Evolutionary conservation across 2,888 invertebrate genomes (phyloP).

Genomic region (Operophtera brumata): DNA sequence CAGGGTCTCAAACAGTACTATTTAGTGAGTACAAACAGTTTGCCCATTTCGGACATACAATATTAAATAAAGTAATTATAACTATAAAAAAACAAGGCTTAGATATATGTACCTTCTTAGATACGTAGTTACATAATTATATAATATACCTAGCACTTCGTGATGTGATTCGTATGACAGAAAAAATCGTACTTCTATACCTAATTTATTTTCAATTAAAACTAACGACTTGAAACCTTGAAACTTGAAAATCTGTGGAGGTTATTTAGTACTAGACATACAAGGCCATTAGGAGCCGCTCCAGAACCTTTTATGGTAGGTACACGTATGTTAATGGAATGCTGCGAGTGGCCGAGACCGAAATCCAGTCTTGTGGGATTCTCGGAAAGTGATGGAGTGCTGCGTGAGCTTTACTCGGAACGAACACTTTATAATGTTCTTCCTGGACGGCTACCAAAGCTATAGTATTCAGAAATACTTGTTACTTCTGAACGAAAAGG

Average conservation of each 20-base stretch:
- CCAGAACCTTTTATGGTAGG: slow-evolving; percentile 37
- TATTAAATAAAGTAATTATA: no score
- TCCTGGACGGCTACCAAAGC: neutral
- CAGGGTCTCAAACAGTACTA: no score
- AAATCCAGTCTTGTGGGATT: slow-evolving; percentile 51
- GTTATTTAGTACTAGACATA: slow-evolving; percentile 21
- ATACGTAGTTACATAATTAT: no score
- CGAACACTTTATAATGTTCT: slow-evolving; percentile 3
- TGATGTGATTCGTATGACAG: no score
- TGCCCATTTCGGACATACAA: no score
- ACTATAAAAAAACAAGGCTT: no score
- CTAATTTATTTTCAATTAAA: slow-evolving; percentile 5
- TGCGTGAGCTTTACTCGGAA: slow-evolving; percentile 21
- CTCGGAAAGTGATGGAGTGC: slow-evolving; percentile 43
- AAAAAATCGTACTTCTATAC: neutral
- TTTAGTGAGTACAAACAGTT: no score
- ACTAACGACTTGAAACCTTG: slow-evolving; percentile 13
- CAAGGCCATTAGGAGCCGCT: slow-evolving; percentile 37
- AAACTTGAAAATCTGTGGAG: slow-evolving; percentile 20
- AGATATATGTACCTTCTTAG: no score
- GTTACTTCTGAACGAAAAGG: no score
- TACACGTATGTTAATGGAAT: slow-evolving; percentile 38
- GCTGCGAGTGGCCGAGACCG: slow-evolving; percentile 39
- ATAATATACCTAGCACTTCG: no score
- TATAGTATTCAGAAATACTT: no score